Conservation (phyloP, 2,113 vertebrate species). For the Phyllostomus hastatus region DNA sequence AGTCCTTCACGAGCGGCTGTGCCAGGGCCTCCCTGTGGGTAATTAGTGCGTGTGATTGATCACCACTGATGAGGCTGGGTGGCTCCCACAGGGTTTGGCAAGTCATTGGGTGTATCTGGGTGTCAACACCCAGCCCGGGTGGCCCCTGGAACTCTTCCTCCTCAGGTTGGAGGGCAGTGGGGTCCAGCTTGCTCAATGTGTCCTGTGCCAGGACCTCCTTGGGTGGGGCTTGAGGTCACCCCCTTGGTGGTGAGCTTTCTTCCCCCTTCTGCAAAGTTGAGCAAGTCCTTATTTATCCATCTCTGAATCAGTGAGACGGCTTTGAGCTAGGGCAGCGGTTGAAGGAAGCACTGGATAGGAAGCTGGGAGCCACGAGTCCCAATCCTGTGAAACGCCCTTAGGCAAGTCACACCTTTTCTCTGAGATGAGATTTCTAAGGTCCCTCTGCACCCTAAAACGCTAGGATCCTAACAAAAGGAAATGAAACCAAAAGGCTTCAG, state of each 20-base stretch:
- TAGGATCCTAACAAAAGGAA: not conserved
- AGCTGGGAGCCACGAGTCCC: not conserved
- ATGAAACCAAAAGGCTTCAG: not conserved
- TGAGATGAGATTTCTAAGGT: not conserved
- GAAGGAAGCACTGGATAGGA: not conserved
- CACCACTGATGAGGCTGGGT: constrained; percentile 42
- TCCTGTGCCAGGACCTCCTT: not conserved
- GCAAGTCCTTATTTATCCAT: not conserved
- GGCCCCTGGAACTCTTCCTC: constrained; percentile 40
- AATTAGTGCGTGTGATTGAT: constrained; percentile 63
- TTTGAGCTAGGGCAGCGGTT: not conserved
- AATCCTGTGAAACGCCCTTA: not conserved
- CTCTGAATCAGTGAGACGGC: not conserved
- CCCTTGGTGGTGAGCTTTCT: not conserved
- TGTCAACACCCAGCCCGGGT: constrained; percentile 53
- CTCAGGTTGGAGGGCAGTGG: not conserved
- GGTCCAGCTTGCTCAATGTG: not conserved
- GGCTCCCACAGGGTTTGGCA: constrained; percentile 57
- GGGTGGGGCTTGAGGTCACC: not conserved
- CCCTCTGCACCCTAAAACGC: not conserved
- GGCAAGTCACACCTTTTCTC: not conserved
- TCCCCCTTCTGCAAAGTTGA: not conserved
- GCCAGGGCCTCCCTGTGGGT: constrained; percentile 43
- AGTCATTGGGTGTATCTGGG: constrained; percentile 46
- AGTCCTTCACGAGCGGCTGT: not conserved